Percentiles rank a stretch among this genome's conserved stretches.
phyloP scores from a whole-genome alignment of 2,888 invertebrate genomes.

The Seira sanloemensis region DNA sequence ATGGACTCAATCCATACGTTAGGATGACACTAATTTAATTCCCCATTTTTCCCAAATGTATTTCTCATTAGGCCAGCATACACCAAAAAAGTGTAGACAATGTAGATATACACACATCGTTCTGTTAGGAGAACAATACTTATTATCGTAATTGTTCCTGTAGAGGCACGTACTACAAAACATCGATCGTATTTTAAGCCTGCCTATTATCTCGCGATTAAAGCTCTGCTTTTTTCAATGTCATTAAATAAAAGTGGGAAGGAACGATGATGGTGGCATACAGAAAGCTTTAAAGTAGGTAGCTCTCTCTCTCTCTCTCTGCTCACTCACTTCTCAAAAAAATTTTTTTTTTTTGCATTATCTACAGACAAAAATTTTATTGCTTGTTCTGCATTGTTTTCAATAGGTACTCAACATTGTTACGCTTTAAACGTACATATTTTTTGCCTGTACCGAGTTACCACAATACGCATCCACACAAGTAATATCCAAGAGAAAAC shows the following conservation, averaged over 20 bases:
- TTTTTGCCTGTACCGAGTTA: neutral
- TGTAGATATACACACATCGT: neutral
- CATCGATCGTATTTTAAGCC: neutral
- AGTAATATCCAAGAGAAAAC: neutral
- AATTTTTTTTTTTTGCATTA: neutral
- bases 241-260: neutral
- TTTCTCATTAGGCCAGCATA: neutral
- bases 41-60: neutral
- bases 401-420: neutral
- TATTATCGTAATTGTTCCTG: neutral
- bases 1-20: neutral
- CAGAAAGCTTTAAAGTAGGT: neutral
- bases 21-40: neutral
- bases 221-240: neutral
- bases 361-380: neutral
- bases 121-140: neutral
- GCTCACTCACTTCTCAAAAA: no score
- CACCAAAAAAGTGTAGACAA: neutral
- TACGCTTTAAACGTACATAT: neutral
- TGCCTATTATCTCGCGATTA: neutral
- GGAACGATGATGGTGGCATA: neutral
- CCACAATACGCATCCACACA: neutral
- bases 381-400: neutral
- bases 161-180: neutral
- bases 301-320: no score